Evolutionary conservation across 2,113 vertebrate species (phyloP), one percentile per base, ranked within the genome.

Genomic region (Chaetodon trifascialis): DNA sequence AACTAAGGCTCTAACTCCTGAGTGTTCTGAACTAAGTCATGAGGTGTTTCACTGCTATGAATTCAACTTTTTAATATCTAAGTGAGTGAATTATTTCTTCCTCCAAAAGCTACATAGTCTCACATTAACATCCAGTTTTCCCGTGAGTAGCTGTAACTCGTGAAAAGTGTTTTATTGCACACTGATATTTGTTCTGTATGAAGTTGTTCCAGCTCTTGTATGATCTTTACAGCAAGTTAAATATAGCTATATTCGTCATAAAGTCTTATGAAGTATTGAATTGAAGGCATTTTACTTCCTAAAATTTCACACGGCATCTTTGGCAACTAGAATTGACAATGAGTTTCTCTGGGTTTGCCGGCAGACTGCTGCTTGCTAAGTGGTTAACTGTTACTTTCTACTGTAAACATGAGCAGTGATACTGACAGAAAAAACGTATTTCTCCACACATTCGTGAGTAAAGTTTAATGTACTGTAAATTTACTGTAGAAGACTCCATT

Each of bases 391-490:
- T 40, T 40, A 5, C 38, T 40, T 8, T 40, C 38, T 40, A n/a
- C n/a, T n/a, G n/a, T n/a, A 40, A 49, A 64, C 19, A 11, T 44
- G 42, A 44, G 8, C 5, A 44, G 5, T 40, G 46, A 68, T 46
- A 34, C 14, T 0, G 0, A 46, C 15, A 52, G 4, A 40, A 81
- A 7, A 71, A 73, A 11, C 5, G 11, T 66, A 56, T 42, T 23
- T n/a, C 11, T 23, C 14, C 34, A 59, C 38, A 72, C 5, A 19
- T 5, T 49, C 47, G 19, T 40, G 2, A 17, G 9, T 21, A 11
- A 66, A 65, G 36, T 86, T 91, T 82, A 74, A 74, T 82, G 44
- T 21, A 46, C 5, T 21, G 2, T 40, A n/a, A n/a, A 40, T 40
- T 65, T 56, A 60, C 12, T 70, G 15, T 49, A 40, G 0, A 68